A percentile compares a stretch with the other conserved stretches of the same genome.
Evolutionary conservation across 2,113 vertebrate species (phyloP).

Genomic region (Ascaphus truei): DNA sequence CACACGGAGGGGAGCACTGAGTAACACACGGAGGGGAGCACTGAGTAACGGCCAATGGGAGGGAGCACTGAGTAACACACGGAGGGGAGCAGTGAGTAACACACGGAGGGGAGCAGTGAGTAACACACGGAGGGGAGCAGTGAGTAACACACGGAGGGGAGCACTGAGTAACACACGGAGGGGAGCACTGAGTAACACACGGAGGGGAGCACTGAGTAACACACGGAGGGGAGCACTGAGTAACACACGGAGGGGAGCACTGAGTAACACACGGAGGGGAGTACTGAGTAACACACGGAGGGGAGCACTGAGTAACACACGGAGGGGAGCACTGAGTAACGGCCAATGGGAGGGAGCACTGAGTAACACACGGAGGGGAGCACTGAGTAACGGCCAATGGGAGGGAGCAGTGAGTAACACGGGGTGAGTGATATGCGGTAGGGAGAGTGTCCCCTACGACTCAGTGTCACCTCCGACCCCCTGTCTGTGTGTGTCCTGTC

Average conservation of each 20-base stretch:
- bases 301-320: too few relatives aligned
- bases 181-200: conserved; percentile 87
- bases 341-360: too few relatives aligned
- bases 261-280: conserved; percentile 60
- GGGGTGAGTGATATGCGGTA: fast-evolving
- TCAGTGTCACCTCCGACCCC: fast-evolving
- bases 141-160: neutral
- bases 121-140: neutral
- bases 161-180: too few relatives aligned
- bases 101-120: conserved; percentile 87
- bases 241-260: conserved; percentile 96
- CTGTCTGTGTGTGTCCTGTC: neutral
- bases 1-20: neutral
- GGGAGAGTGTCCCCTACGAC: neutral
- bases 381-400: too few relatives aligned
- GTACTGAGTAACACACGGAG: neutral
- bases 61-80: conserved; percentile 87
- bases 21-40: neutral
- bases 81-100: neutral
- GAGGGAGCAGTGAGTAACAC: neutral
- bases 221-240: fast-evolving
- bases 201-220: neutral
- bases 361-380: neutral
- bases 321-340: conserved; percentile 91
- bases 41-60: too few relatives aligned